Percentiles rank a stretch among this genome's conserved stretches.
Conservation (phyloP, 2,797 vertebrate genomes). For the Selene dorsalis region DNA sequence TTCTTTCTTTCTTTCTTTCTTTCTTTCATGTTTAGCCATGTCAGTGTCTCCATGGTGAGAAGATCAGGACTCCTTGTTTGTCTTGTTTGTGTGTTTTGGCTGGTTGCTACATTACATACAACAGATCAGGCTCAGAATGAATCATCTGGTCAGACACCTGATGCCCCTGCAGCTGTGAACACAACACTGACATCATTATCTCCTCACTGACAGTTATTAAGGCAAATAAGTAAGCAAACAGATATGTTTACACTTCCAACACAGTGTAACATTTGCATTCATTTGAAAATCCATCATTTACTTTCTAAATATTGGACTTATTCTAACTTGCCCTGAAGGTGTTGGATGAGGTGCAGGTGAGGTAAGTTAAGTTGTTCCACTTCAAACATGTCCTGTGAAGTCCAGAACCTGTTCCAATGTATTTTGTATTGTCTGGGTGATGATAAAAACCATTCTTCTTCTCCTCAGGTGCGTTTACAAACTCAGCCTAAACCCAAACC, state of each 20-base stretch:
- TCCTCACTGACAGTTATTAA: neutral
- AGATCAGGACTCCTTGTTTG: neutral
- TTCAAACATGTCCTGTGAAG: neutral
- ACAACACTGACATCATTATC: neutral
- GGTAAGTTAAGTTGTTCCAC: neutral
- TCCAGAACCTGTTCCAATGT: neutral
- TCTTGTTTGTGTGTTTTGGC: no score
- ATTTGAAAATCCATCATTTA: neutral
- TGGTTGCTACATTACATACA: no score
- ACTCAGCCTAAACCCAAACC: conserved; percentile 90
- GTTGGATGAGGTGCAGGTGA: neutral
- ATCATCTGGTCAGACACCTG: neutral
- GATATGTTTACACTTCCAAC: neutral
- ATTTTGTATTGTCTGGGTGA: neutral
- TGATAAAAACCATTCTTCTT: neutral
- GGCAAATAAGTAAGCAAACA: neutral
- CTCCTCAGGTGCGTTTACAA: conserved; percentile 92
- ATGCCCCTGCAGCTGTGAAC: neutral
- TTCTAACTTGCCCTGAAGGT: neutral
- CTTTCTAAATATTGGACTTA: neutral
- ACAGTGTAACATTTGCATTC: neutral
- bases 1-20: neutral
- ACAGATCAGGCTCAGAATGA: no score
- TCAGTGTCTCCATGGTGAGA: neutral
- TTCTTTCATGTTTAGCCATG: no score